Base-by-base conservation (phyloP, 2,888 invertebrate species). In the Salpingus planirostris region DNA sequence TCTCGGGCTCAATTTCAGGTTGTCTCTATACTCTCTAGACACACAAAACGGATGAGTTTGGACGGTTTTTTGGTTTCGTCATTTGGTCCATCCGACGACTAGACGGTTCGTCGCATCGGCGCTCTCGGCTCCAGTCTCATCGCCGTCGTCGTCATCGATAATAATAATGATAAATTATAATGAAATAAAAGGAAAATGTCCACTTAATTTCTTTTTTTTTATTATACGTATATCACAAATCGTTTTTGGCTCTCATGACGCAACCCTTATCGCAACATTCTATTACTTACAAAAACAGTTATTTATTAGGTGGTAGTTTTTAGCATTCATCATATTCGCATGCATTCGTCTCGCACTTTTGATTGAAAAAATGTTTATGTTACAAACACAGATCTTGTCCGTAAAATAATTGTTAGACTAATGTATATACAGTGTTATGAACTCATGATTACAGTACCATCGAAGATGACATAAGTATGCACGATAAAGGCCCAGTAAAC, bases 171-270 rank as follows among this genome's bases (percentile, higher is more conserved):
- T n/a, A n/a, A n/a, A n/a, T n/a, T n/a, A n/a, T n/a, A n/a, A 25
- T 25, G 33, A 54, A 56, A 52, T 52, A 48, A 55, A 58, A 56
- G 48, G 54, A 57, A 5, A 43, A 40, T 42, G 46, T 58, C 54
- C 59, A 58, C 56, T 54, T 54, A 54, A 42, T 44, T 50, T 24
- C 49, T 59, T 59, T 62, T 60, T 61, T 62, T 65, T 62, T 62
- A 75, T 75, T 75, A 75, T 72, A 73, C 74, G 74, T 75, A 66
- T 76, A 76, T 76, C 76, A 76, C 76, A 76, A 76, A 76, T 76
- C 75, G 74, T 76, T 75, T 76, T 76, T 76, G 76, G 76, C 74
- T 74, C 72, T 73, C 72, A 62, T 60, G 72, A 73, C 75, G 74
- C 73, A 74, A 74, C 74, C 73, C 65, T 73, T 71, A 72, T 71